Base-by-base conservation (phyloP, 1,140 invertebrate species). In the Sweltsa coloradensis region DNA sequence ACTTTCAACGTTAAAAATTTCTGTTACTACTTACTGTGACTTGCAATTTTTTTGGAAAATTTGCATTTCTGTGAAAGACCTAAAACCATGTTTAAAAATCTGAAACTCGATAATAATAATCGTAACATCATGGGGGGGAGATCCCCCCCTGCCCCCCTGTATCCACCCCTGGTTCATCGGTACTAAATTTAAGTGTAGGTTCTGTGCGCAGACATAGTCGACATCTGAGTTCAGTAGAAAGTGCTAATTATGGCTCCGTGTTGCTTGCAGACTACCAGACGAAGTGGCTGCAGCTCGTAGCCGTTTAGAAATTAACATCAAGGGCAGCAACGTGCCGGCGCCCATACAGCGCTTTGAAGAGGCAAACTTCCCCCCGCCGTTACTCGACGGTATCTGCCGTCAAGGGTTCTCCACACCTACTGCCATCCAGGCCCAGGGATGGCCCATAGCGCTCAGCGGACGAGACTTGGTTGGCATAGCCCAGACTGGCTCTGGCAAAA, bases 401-500 rank as follows among this genome's bases (percentile, higher is more conserved):
- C 74, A 78, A 59, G 78, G 78, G 5, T 89, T 85, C 65, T 71
- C 73, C 24, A 70, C 76, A 50, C 86, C 85, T 5, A 89, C 85
- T 41, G 71, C 83, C n/a, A 90, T 86, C 59, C 83, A 86, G 64
- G 76, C 79, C 1, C 79, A 83, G 55, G 79, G 80, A 9, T 89
- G 85, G 85, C 85, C 86, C 1, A 83, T 89, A 51, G 85, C 85
- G 39, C 60, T 90, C 1, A 81, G 77, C 54, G 88, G 88, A 4
- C 64, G 79, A 52, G 85, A 91, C 59, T 73, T 89, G 71, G 81
- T 87, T n/a, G 87, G 86, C n/a, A 83, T 86, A 53, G 83, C 85
- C 5, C 79, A 83, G 52, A 83, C 81, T 29, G 80, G 78, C 11
- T 81, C 79, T 29, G 74, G 74, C 51, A 76, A 76, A 57, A 77